Evolutionary conservation across 1,140 invertebrate species (phyloP).

Genomic region (Drosophila azteca): DNA sequence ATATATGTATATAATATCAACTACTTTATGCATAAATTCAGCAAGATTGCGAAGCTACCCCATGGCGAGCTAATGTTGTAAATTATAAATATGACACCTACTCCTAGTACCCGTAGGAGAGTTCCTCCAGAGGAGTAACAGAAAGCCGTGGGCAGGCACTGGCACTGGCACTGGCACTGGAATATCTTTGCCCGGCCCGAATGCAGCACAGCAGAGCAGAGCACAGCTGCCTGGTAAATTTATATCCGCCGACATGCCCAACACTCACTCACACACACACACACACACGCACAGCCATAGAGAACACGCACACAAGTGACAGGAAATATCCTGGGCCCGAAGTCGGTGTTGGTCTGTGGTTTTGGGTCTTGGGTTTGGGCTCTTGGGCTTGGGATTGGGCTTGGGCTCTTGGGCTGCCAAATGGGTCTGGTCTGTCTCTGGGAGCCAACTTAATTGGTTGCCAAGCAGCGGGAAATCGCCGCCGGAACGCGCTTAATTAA

Average conservation of each 20-base stretch:
- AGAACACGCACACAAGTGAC: constrained; percentile 27
- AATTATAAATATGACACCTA: constrained; percentile 83
- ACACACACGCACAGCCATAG: not conserved
- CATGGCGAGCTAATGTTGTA: constrained; percentile 82
- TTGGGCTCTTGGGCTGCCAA: constrained; percentile 18
- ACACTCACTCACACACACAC: not conserved
- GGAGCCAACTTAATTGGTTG: constrained; percentile 75
- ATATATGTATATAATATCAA: constrained; percentile 80
- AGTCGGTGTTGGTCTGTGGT: constrained; percentile 10
- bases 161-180: constrained; percentile 14
- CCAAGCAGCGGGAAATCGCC: constrained; percentile 77
- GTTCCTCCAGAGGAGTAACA: not conserved
- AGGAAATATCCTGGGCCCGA: constrained; percentile 63
- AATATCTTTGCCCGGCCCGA: not conserved
- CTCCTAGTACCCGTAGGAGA: constrained; percentile 56
- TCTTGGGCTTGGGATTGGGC: not conserved
- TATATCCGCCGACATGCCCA: constrained; percentile 46
- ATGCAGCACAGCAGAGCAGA: not conserved
- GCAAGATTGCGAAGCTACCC: constrained; percentile 81
- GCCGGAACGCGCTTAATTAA: constrained; percentile 79
- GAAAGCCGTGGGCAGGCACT: constrained; percentile 67
- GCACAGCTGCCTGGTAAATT: constrained; percentile 63
- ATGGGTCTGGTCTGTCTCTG: constrained; percentile 27
- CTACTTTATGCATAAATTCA: constrained; percentile 81
- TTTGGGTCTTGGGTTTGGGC: constrained; percentile 8